Base-by-base conservation (phyloP, 2,888 invertebrate species). In the Cephus rjabovi region DNA sequence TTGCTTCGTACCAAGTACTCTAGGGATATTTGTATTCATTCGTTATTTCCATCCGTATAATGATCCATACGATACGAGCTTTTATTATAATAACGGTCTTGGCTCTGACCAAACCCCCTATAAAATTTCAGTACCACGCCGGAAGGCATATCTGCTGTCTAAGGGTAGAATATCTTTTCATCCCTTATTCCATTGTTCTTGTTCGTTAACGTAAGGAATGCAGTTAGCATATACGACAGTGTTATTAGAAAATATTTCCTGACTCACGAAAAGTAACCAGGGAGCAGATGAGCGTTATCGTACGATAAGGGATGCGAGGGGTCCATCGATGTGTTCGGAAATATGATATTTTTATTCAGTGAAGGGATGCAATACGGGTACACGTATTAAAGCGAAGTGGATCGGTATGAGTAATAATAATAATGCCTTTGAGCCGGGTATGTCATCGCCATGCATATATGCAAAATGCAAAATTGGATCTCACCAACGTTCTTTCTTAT, bases 401-500 rank as follows among this genome's bases (percentile, higher is more conserved):
- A 4, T 40, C 15, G 0, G 40, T 15, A 40, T 40, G 40, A 40
- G 40, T 40, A 40, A 40, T 40, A 40, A 40, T 40, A 68, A 78
- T 79, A 79, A 76, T 73, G 37, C 74, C 77, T 73, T 74, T 34
- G 77, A 74, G 69, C 68, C 2, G 68, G 73, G 75, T 78, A 68
- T 56, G 77, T 56, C 74, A 84, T 85, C 81, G 79, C 76, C 82
- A 86, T 85, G 84, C 82, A 87, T 86, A 82, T 85, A 88, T 87
- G 88, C 83, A 87, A 89, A 89, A 82, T 84, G 81, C 78, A 78
- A 83, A 85, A 89, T 89, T 87, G 81, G 83, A 89, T 86, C 85
- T 80, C 77, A 80, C 69, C 73, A 75, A 76, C 31, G 31, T 69
- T 73, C 40, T 81, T 80, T 84, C 82, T 84, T 83, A 76, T 74